A percentile compares a stretch with the other conserved stretches of the same genome.
Evolutionary conservation across 2,797 vertebrate species (phyloP).

Genomic region (Chelidonichthys spinosus): DNA sequence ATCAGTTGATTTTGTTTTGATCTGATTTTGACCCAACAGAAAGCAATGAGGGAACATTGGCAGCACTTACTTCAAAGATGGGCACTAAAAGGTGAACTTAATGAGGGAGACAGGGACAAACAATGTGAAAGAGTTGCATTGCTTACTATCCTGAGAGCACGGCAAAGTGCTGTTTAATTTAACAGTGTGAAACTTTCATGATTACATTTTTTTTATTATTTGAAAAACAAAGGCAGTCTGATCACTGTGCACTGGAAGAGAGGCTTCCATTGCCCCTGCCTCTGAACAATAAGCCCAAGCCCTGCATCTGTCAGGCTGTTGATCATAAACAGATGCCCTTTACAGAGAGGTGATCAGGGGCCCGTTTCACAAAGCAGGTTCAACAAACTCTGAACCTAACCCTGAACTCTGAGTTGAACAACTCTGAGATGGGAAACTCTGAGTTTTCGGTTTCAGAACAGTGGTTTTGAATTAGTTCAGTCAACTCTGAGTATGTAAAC

Average conservation of each 20-base stretch:
- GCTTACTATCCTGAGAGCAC: constrained; percentile 9
- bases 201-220: constrained; percentile 23
- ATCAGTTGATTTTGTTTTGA: constrained; percentile 67
- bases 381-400: no score
- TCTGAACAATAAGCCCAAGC: constrained; percentile 2
- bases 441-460: no score
- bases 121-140: constrained; percentile 8
- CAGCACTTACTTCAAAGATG: constrained; percentile 49
- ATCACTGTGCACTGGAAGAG: neutral
- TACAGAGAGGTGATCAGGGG: neutral
- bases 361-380: no score
- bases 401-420: no score
- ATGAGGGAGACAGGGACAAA: constrained; percentile 16
- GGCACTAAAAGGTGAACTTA: constrained; percentile 46
- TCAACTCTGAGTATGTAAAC: no score
- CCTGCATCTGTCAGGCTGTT: neutral
- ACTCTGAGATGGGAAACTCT: no score
- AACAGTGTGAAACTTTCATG: constrained; percentile 20
- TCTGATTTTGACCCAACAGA: constrained; percentile 50
- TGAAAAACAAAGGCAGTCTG: constrained; percentile 15
- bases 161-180: constrained; percentile 10
- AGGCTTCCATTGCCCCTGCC: neutral
- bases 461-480: no score
- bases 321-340: neutral
- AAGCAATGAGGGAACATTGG: constrained; percentile 52